Percentiles rank a stretch among this genome's conserved stretches.
Evolutionary conservation across 64 coral and sea anemone species (phyloP).

Genomic region (Montipora capricornis): DNA sequence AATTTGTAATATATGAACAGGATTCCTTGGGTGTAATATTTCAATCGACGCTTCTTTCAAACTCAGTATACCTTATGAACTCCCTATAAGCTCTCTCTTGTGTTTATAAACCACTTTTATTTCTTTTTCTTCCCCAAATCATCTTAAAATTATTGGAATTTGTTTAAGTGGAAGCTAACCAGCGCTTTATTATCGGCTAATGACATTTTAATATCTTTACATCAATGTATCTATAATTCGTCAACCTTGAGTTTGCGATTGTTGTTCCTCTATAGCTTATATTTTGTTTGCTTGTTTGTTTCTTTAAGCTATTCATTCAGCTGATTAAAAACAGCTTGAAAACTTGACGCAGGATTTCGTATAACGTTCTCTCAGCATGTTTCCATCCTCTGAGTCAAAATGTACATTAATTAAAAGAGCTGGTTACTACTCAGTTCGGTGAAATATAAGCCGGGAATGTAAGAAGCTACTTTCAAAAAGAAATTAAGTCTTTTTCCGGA

Average conservation of each 20-base stretch:
- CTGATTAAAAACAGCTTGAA: background rate
- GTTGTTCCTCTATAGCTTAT: background rate
- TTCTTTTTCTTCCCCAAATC: background rate
- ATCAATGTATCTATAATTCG: too few relatives aligned
- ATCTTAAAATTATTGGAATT: background rate
- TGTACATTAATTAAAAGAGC: too few relatives aligned
- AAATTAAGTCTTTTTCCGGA: too few relatives aligned
- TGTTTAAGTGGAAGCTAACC: too few relatives aligned
- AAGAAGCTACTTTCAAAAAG: too few relatives aligned
- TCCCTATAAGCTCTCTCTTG: background rate
- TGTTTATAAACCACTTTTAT: background rate
- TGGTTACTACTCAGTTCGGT: too few relatives aligned
- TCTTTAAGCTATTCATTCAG: background rate
- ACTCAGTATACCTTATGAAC: background rate
- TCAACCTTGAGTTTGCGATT: background rate
- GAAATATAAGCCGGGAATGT: too few relatives aligned
- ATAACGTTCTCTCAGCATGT: too few relatives aligned
- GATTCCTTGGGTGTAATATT: background rate
- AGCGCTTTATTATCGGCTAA: too few relatives aligned
- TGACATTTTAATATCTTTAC: too few relatives aligned
- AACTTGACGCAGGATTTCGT: too few relatives aligned
- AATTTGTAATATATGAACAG: background rate
- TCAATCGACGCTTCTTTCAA: constrained; percentile 1
- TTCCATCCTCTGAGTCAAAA: too few relatives aligned
- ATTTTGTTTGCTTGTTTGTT: background rate